Percentiles rank a stretch among this genome's conserved stretches.
These are phyloP conservation scores for Scotopteryx bipunctaria DNA, from an alignment of 2,888 invertebrate species.

Conservation along the genomic window DNA sequence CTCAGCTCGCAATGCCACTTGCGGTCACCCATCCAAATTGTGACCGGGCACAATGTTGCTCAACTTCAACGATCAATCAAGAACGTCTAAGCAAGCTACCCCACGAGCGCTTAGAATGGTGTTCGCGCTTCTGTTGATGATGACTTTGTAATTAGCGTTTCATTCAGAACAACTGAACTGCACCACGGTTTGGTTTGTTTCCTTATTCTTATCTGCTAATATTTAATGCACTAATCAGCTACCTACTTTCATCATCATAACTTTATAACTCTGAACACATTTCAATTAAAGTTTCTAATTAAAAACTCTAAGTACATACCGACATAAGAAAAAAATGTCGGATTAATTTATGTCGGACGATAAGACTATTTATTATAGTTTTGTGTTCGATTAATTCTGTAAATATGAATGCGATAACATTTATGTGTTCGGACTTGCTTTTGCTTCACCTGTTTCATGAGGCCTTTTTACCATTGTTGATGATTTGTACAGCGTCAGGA, in stretches of 20 bases:
- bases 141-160: slow-evolving; percentile 1
- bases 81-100: background rate
- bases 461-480: too few relatives aligned
- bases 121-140: background rate
- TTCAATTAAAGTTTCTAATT: slow-evolving; percentile 80
- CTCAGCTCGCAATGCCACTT: too few relatives aligned
- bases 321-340: slow-evolving; percentile 64
- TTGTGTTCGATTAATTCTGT: slow-evolving; percentile 70
- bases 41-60: too few relatives aligned
- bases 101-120: background rate
- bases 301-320: slow-evolving; percentile 58
- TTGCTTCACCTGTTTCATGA: too few relatives aligned
- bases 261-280: slow-evolving; percentile 51
- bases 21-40: too few relatives aligned
- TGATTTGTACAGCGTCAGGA: too few relatives aligned
- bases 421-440: slow-evolving; percentile 15
- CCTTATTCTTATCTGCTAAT: slow-evolving; percentile 21
- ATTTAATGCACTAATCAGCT: slow-evolving; percentile 44
- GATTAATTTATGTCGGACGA: slow-evolving; percentile 76
- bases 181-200: slow-evolving; percentile 7
- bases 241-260: slow-evolving; percentile 45
- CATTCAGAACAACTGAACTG: slow-evolving; percentile 1
- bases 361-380: slow-evolving; percentile 73
- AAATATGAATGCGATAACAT: slow-evolving; percentile 43
- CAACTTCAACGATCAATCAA: too few relatives aligned